Conservation (phyloP, 2,113 vertebrate genomes). For the Lycaon pictus region DNA sequence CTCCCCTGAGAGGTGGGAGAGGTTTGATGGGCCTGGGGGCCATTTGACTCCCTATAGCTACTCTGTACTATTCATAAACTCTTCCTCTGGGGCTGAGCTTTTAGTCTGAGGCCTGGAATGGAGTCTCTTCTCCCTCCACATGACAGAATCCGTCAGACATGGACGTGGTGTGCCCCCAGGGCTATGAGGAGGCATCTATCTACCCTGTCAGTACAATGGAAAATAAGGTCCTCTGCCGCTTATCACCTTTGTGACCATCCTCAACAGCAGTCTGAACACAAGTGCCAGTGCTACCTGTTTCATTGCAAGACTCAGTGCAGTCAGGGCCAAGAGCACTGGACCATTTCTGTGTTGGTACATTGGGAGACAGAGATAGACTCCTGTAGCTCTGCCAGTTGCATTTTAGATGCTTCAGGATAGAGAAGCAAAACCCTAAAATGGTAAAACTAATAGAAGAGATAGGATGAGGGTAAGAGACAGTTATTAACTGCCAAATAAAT, state of each 20-base stretch:
- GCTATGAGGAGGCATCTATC: neutral
- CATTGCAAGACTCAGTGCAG: neutral
- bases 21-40: neutral
- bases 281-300: neutral
- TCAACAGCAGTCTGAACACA: neutral
- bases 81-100: neutral
- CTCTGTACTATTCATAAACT: neutral
- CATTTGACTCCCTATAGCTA: neutral
- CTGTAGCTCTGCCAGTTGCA: neutral
- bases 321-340: rapidly evolving
- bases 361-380: neutral
- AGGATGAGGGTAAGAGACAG: neutral
- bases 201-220: neutral
- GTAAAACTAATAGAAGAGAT: neutral
- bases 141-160: neutral
- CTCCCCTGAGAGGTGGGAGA: neutral
- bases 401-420: neutral
- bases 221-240: neutral
- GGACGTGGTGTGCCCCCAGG: neutral
- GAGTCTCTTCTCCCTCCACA: neutral
- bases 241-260: neutral
- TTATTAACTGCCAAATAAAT: neutral
- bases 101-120: neutral
- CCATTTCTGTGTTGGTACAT: neutral
- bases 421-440: neutral